Percentiles rank a stretch among this genome's conserved stretches.
These are phyloP conservation scores for Drosophila ananassae DNA, from an alignment of 1,140 invertebrate genomes.

Conservation along the genomic window DNA sequence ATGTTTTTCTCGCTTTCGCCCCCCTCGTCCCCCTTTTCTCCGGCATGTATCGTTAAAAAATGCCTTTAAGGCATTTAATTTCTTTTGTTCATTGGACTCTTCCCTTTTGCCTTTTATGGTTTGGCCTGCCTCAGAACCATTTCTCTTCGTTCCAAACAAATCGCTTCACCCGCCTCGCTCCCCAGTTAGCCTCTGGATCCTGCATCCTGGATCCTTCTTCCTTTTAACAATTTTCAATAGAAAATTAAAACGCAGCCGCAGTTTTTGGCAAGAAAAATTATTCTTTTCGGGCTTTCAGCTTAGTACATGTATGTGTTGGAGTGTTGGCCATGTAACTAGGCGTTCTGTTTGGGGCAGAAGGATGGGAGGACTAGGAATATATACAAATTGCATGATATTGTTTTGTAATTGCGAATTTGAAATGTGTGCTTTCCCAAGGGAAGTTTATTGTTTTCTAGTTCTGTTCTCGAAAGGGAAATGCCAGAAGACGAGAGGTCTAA, in stretches of 20 bases:
- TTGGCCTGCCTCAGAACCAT: constrained; percentile 20
- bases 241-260: constrained; percentile 80
- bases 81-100: constrained; percentile 77
- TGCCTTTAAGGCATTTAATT: constrained; percentile 82
- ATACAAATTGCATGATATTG: constrained; percentile 59
- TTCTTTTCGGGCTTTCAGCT: constrained; percentile 42
- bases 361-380: constrained; percentile 9
- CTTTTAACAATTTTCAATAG: constrained; percentile 82
- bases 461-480: no score
- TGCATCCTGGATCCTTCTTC: constrained; percentile 23
- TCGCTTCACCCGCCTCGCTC: constrained; percentile 42
- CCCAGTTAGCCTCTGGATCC: neutral
- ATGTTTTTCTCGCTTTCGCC: constrained; percentile 72
- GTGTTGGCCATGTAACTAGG: constrained; percentile 64
- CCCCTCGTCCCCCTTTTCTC: constrained; percentile 15
- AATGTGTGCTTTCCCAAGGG: constrained; percentile 16
- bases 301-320: constrained; percentile 20
- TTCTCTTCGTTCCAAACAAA: constrained; percentile 60
- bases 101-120: constrained; percentile 62
- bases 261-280: constrained; percentile 69
- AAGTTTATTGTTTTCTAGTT: constrained; percentile 36
- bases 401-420: constrained; percentile 25
- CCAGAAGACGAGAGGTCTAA: no score
- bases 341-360: constrained; percentile 10
- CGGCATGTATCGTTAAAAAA: constrained; percentile 76